Evolutionary conservation across 37 sponge, comb jelly and placozoan genomes (phyloP).

Genomic region (Cladorhizidae sp.): DNA sequence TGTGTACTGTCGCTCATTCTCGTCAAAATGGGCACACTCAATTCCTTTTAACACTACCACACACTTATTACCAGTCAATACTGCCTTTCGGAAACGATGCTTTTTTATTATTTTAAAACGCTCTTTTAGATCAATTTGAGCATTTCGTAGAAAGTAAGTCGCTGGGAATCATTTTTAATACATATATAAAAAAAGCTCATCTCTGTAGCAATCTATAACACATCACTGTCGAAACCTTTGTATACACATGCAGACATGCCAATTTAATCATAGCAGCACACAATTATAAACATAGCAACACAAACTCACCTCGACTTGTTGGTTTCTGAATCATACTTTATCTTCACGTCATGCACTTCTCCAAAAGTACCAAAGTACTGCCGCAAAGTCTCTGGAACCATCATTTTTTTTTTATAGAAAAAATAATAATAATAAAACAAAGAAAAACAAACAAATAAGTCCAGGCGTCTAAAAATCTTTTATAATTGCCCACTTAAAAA

Average conservation of each 20-base stretch:
- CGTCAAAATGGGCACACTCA: no score
- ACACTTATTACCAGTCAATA: no score
- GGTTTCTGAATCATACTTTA: conserved; percentile 61
- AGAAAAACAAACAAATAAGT: background rate
- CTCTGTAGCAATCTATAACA: background rate
- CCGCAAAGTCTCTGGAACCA: conserved; percentile 34
- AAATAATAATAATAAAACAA: background rate
- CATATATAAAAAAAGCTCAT: background rate
- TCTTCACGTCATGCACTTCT: conserved; percentile 32
- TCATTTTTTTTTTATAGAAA: background rate
- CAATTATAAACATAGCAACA: background rate
- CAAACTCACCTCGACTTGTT: conserved; percentile 38
- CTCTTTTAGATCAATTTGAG: no score
- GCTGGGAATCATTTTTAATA: no score
- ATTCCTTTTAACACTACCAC: no score
- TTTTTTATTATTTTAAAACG: no score
- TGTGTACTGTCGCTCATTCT: no score
- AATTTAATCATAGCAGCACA: background rate
- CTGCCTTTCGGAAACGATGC: no score
- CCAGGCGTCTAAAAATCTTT: background rate
- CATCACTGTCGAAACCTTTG: no score
- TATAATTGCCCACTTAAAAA: background rate
- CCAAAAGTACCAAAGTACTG: conserved; percentile 72
- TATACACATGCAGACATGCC: no score
- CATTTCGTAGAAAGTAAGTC: no score